Conservation (phyloP, 2,888 invertebrate genomes). For the Ectropis crepuscularia region DNA sequence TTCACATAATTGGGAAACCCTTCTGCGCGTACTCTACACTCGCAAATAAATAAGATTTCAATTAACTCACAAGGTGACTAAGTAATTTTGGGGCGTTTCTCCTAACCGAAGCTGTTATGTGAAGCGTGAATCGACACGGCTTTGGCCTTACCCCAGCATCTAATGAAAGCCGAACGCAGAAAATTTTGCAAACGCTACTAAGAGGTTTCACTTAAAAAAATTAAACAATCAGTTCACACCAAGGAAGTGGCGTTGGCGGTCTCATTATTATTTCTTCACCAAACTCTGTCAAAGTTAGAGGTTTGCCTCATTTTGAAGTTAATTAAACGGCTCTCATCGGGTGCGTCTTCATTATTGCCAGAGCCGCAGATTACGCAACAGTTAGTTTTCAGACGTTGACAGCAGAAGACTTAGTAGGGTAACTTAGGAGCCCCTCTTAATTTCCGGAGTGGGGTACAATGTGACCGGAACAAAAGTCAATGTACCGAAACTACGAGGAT, state of each 20-base stretch:
- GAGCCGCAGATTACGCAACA: slow-evolving; percentile 40
- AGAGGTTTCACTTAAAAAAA: slow-evolving; percentile 35
- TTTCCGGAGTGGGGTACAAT: slow-evolving; percentile 37
- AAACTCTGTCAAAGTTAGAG: slow-evolving; percentile 60
- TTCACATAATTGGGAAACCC: neutral
- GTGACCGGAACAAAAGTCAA: slow-evolving; percentile 30
- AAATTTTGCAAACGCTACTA: slow-evolving; percentile 17
- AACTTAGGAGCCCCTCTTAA: slow-evolving; percentile 35
- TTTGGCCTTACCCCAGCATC: slow-evolving; percentile 9
- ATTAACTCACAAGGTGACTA: neutral
- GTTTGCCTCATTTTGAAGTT: slow-evolving; percentile 68
- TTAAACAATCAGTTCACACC: slow-evolving; percentile 40
- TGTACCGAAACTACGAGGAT: slow-evolving; percentile 19
- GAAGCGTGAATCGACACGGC: slow-evolving; percentile 9
- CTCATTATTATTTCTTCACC: slow-evolving; percentile 70
- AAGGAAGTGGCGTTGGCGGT: slow-evolving; percentile 40
- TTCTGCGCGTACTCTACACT: neutral
- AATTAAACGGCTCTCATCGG: slow-evolving; percentile 72
- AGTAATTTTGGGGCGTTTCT: slow-evolving; percentile 1
- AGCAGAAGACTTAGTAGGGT: slow-evolving; percentile 35
- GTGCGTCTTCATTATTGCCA: slow-evolving; percentile 71
- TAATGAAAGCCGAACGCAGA: slow-evolving; percentile 9
- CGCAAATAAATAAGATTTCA: slow-evolving; percentile 1
- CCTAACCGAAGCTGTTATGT: neutral
- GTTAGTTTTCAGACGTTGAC: slow-evolving; percentile 37